These are phyloP conservation scores for Tenrec ecaudatus DNA, from an alignment of 2,113 vertebrate genomes.

Conservation along the genomic window DNA sequence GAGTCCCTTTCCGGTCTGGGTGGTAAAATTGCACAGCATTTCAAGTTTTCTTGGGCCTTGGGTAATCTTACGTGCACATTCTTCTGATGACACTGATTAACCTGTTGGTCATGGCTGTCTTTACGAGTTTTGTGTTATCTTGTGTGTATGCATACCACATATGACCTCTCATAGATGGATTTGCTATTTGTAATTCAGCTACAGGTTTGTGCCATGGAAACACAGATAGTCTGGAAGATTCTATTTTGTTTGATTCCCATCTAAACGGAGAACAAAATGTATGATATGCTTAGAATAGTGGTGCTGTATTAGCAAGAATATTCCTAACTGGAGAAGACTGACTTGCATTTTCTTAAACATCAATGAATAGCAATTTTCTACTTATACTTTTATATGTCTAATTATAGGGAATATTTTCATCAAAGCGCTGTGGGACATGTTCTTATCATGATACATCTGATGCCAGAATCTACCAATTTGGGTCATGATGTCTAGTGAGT, in stretches of 20 bases:
- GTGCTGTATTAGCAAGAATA: background rate
- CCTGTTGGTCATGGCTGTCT: no score
- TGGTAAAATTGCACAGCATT: no score
- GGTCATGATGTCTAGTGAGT: background rate
- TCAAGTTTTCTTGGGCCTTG: no score
- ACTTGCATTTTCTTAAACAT: no score
- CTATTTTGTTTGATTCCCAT: background rate
- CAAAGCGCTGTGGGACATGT: background rate
- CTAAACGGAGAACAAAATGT: background rate
- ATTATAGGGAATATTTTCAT: background rate
- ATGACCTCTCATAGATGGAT: background rate
- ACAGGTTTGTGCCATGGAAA: conserved; percentile 32
- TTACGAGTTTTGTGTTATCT: no score
- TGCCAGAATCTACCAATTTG: background rate
- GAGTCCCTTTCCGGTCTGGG: no score
- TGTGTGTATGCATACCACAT: no score
- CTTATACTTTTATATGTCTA: background rate
- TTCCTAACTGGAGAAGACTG: background rate
- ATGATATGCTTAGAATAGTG: background rate
- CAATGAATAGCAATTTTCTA: no score
- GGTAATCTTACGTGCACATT: no score
- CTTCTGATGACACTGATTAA: no score
- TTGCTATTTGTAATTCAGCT: conserved; percentile 51
- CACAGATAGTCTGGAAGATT: conserved; percentile 4
- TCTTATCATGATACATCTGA: background rate